Evolutionary conservation across 2,797 vertebrate species (phyloP).

Genomic region (Scyliorhinus canicula): DNA sequence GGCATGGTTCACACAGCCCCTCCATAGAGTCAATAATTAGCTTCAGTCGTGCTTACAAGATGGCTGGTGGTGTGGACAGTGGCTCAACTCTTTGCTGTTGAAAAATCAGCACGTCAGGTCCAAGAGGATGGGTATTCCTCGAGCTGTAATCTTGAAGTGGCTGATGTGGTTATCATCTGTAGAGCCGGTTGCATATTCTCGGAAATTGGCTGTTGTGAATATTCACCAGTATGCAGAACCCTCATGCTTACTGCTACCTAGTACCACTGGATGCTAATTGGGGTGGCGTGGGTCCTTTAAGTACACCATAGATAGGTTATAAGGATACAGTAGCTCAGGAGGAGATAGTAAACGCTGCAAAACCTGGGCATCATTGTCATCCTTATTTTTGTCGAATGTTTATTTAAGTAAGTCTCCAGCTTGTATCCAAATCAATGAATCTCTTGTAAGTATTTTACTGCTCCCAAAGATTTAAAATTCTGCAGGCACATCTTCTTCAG

Average conservation of each 20-base stretch:
- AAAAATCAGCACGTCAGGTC: neutral
- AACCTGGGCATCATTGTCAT: neutral
- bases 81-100: neutral
- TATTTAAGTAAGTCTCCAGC: too few relatives aligned
- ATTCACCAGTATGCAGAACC: neutral
- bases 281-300: neutral
- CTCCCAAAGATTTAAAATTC: neutral
- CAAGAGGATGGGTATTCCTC: neutral
- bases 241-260: neutral
- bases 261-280: neutral
- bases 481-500: neutral
- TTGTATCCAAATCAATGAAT: neutral
- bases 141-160: neutral
- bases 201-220: neutral
- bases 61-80: neutral
- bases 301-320: neutral
- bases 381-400: neutral
- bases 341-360: neutral
- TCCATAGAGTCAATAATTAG: neutral
- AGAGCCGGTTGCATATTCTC: neutral
- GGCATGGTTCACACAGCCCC: neutral
- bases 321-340: neutral
- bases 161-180: neutral
- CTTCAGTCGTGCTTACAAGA: neutral
- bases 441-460: neutral